A percentile compares a stretch with the other conserved stretches of the same genome.
Conservation (phyloP, 2,113 vertebrate species). For the Spilogale gracilis region DNA sequence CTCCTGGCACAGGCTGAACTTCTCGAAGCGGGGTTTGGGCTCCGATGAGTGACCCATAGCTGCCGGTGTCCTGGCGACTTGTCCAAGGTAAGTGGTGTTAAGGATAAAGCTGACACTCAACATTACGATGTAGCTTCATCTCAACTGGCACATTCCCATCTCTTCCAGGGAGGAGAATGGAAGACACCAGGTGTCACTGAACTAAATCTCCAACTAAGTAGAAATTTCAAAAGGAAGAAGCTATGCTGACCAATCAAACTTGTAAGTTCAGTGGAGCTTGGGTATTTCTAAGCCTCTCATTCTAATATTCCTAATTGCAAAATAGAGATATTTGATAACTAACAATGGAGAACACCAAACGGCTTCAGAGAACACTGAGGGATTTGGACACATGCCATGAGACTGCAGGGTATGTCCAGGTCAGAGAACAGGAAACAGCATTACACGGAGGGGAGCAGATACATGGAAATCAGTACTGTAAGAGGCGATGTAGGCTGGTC, state of each 20-base stretch:
- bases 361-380: background rate
- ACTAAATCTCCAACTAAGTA: background rate
- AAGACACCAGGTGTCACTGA: background rate
- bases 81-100: background rate
- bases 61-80: background rate
- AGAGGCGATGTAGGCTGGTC: background rate
- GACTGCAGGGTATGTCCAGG: background rate
- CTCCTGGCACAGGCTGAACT: background rate
- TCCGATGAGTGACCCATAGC: background rate
- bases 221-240: conserved; percentile 25
- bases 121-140: background rate
- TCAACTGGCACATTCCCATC: background rate
- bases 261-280: background rate
- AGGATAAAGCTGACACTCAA: background rate
- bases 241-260: background rate
- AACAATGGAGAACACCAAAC: background rate
- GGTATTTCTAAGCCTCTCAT: background rate
- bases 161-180: background rate
- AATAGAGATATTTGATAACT: background rate
- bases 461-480: background rate
- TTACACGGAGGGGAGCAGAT: background rate
- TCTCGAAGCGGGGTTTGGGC: conserved; percentile 18
- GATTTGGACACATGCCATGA: background rate
- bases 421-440: conserved; percentile 42
- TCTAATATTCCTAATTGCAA: background rate